Conservation (phyloP, 2,797 vertebrate species). For the Clamator glandarius region DNA sequence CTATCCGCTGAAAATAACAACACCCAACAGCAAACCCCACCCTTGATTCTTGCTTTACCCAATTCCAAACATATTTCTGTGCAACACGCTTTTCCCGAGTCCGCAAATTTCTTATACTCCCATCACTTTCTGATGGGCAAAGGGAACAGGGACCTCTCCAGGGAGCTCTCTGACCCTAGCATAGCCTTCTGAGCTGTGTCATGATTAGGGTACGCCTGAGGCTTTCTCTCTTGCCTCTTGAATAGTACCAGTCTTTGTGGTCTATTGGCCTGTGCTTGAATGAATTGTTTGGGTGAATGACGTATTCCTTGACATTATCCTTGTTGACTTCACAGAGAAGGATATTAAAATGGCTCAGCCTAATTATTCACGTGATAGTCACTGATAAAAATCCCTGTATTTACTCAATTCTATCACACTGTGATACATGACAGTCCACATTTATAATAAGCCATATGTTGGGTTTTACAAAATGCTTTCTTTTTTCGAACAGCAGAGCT, state of each 20-base stretch:
- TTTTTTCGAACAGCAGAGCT: neutral
- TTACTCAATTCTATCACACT: constrained; percentile 3
- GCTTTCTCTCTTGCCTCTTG: constrained; percentile 41
- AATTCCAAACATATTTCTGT: neutral
- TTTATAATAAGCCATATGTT: neutral
- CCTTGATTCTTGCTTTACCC: neutral
- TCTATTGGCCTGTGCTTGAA: constrained; percentile 36
- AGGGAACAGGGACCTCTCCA: neutral
- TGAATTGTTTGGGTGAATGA: constrained; percentile 63
- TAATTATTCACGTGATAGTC: neutral
- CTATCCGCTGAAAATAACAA: neutral
- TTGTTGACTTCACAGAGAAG: neutral
- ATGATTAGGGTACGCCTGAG: neutral
- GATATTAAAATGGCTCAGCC: constrained; percentile 35
- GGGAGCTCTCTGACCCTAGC: constrained; percentile 19
- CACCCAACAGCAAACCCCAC: neutral
- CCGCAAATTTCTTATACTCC: neutral
- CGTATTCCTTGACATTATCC: constrained; percentile 64
- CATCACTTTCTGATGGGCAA: neutral
- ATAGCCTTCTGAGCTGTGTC: constrained; percentile 25
- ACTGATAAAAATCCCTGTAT: neutral
- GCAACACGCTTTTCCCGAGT: neutral
- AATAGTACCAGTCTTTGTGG: constrained; percentile 61
- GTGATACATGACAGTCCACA: neutral
- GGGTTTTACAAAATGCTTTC: neutral